Base-by-base conservation (phyloP, 1,140 invertebrate genomes). In the Goniozus legneri region DNA sequence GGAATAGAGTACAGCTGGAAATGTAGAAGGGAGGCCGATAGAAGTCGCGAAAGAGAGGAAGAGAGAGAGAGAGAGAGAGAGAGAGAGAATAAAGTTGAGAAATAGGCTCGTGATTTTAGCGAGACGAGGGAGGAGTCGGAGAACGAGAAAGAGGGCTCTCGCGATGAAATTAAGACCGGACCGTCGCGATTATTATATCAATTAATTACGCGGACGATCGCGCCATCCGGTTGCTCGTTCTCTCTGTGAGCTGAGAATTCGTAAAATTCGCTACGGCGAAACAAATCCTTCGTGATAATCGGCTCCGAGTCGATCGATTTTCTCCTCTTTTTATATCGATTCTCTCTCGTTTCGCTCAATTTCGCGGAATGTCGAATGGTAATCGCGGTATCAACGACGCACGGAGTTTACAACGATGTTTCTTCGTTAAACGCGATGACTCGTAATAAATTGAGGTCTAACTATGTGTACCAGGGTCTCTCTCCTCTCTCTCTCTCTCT, bases 101-200 rank as follows among this genome's bases (percentile, higher is more conserved):
- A n/a, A n/a, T n/a, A 53, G 0, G 21, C 18, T 27, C n/a, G n/a
- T n/a, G n/a, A n/a, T n/a, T n/a, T n/a, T n/a, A n/a, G n/a, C n/a
- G n/a, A n/a, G n/a, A 38, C 36, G 55, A 44, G 44, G 44, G 44
- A 53, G 47, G 41, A 44, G 8, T 19, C n/a, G 32, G 32, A 31
- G 44, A 31, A 40, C 21, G 47, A 45, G 19, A 22, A 38, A 30
- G n/a, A n/a, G n/a, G n/a, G n/a, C 48, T 38, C 54, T 58, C 56
- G 39, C 46, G 50, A 52, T 58, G 52, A 65, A 64, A 62, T 67
- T 64, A 65, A 64, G 55, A 56, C 60, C 52, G 51, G 54, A n/a
- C 62, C 54, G 60, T 64, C 67, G 50, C 58, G 58, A 67, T 68
- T 67, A 65, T 68, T 66, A 65, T 62, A 68, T 62, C 56, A 67